These are phyloP conservation scores for Liopterus haemorrhoidalis DNA, from an alignment of 2,888 invertebrate species.

Conservation along the genomic window DNA sequence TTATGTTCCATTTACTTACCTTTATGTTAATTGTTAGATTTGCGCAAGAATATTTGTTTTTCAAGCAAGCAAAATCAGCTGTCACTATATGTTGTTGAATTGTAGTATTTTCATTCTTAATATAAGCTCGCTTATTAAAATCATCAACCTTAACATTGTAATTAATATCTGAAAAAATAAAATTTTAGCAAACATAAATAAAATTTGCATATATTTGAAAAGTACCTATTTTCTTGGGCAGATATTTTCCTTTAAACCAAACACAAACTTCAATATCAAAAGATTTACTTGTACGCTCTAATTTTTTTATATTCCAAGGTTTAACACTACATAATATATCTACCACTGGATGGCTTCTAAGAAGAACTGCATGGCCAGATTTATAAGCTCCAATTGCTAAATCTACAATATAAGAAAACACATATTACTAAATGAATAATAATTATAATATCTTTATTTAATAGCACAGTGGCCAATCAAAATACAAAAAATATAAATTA, in stretches of 20 bases:
- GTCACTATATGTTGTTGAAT: no score
- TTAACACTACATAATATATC: no score
- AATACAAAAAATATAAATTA: no score
- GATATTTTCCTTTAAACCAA: constrained; percentile 4
- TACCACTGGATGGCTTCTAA: constrained; percentile 10
- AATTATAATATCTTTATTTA: no score
- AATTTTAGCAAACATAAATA: background rate
- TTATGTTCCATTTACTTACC: no score
- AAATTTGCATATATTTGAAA: background rate
- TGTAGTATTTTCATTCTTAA: no score
- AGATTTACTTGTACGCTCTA: no score
- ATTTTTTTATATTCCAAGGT: no score
- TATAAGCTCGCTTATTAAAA: background rate
- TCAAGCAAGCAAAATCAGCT: no score
- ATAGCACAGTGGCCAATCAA: no score
- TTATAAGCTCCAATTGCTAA: constrained; percentile 16
- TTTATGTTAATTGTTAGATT: constrained; percentile 10
- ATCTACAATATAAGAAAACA: no score
- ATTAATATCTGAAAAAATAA: constrained; percentile 1
- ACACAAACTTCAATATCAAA: constrained; percentile 6
- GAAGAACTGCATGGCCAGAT: constrained; percentile 13
- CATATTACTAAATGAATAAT: no score
- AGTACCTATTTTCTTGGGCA: constrained; percentile 9
- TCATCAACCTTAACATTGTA: background rate
- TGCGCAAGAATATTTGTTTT: background rate